A percentile compares a stretch with the other conserved stretches of the same genome.
Conservation (phyloP, 2,888 invertebrate genomes). For the Hypsopygia costalis region DNA sequence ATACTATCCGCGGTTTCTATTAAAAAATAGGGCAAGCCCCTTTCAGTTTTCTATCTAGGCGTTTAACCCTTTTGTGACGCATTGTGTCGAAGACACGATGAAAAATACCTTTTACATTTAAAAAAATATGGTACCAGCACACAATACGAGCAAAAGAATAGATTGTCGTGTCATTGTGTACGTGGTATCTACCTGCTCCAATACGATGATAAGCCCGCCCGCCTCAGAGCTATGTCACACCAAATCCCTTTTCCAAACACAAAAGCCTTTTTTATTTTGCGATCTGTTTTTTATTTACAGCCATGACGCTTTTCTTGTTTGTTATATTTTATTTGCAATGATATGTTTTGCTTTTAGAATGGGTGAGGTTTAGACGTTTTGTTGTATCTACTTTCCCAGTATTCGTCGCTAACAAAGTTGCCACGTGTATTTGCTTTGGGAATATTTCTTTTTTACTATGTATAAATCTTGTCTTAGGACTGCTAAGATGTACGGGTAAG, state of each 20-base stretch:
- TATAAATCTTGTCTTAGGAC: too few species aligned
- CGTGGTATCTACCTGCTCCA: conserved; percentile 34
- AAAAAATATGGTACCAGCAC: conserved; percentile 16
- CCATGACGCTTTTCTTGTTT: conserved; percentile 24
- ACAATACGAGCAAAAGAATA: conserved; percentile 15
- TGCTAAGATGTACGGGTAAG: too few species aligned
- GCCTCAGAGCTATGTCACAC: conserved; percentile 46
- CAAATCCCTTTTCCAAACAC: conserved; percentile 52
- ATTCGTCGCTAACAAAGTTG: too few species aligned
- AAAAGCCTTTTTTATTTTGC: conserved; percentile 45
- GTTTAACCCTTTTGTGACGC: conserved; percentile 7
- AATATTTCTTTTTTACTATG: too few species aligned
- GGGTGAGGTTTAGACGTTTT: too few species aligned
- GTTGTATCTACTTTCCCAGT: too few species aligned
- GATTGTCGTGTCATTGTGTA: conserved; percentile 16
- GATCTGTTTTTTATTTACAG: conserved; percentile 41
- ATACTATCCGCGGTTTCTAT: neutral
- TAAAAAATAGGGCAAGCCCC: neutral
- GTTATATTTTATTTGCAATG: conserved; percentile 19
- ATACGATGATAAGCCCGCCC: conserved; percentile 51
- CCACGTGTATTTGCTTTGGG: too few species aligned
- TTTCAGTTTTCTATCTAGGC: conserved; percentile 4
- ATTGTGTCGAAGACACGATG: conserved; percentile 3
- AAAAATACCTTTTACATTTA: conserved; percentile 13
- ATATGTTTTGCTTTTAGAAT: conserved; percentile 12